Base-by-base conservation (phyloP, 2,888 invertebrate genomes). In the Villa cingulata region DNA sequence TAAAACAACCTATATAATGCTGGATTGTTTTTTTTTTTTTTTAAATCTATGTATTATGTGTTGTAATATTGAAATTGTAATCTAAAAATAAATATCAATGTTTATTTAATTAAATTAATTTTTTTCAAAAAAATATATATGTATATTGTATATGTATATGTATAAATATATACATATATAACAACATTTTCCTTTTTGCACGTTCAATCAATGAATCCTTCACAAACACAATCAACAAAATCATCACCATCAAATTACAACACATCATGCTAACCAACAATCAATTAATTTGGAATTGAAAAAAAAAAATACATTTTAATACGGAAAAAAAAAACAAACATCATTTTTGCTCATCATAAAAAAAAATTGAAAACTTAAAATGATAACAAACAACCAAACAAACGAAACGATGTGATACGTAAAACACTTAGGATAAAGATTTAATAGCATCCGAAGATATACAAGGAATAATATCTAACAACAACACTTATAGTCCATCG, bases 371-470 rank as follows among this genome's bases (percentile, higher is more conserved):
- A 29, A 17, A n/a, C 29, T 17, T 14, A 17, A 29, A 27, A 27
- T 2, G 10, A 1, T 1, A 27, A 27, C 6, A 27, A 27, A 27
- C 9, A 27, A 41, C 41, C 14, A 27, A 27, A 27, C 27, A n/a
- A n/a, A n/a, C n/a, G n/a, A n/a, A 12, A 4, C 29, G 9, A 32
- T 32, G 12, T 32, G 29, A 32, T 4, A 7, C 12, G 29, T 32
- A 12, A 32, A 32, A 7, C 12, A 12, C 29, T 37, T n/a, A 46
- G 46, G 46, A 46, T 27, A 46, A 48, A 36, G 47, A 43, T n/a
- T 37, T 29, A 32, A 17, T 17, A 27, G 40, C 51, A 51, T 51
- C 53, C 18, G 50, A 51, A 37, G 49, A 51, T 37, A 40, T 52
- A 41, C 54, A 53, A 19, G 37, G 40, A 19, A 16, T 48, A 47